Conservation (phyloP, 2,888 invertebrate genomes). For the Cloeon dipterum region DNA sequence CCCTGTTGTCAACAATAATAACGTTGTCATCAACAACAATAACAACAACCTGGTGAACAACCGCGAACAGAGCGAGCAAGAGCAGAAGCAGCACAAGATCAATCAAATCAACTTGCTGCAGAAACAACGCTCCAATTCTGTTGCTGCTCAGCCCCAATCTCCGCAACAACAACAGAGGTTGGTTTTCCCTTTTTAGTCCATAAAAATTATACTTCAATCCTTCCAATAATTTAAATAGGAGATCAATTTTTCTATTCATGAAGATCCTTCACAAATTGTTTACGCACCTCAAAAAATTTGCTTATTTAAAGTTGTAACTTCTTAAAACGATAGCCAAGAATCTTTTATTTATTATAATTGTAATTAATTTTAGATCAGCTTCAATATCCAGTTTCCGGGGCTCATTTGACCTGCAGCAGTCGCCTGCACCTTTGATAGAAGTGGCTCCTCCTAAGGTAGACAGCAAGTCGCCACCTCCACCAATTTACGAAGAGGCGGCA, state of each 20-base stretch:
- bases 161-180: neutral
- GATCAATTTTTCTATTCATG: no score
- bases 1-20: conserved; percentile 8
- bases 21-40: conserved; percentile 10
- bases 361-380: conserved; percentile 17
- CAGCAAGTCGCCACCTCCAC: conserved; percentile 29
- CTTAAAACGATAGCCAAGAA: no score
- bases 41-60: conserved; percentile 6
- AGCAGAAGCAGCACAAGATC: neutral
- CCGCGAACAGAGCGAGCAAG: conserved; percentile 3
- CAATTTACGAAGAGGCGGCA: conserved; percentile 48
- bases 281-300: no score
- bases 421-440: conserved; percentile 6
- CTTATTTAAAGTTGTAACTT: no score
- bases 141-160: neutral
- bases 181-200: neutral
- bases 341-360: neutral
- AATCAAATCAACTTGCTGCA: conserved; percentile 4
- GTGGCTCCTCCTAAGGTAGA: conserved; percentile 10
- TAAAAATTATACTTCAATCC: no score
- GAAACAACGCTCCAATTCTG: conserved; percentile 1
- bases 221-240: no score
- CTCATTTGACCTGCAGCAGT: conserved; percentile 15
- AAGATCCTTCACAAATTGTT: no score
- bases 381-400: conserved; percentile 35